Evolutionary conservation across 1,140 invertebrate species (phyloP), one percentile per base, ranked within the genome.

Genomic region (Maconellicoccus hirsutus): DNA sequence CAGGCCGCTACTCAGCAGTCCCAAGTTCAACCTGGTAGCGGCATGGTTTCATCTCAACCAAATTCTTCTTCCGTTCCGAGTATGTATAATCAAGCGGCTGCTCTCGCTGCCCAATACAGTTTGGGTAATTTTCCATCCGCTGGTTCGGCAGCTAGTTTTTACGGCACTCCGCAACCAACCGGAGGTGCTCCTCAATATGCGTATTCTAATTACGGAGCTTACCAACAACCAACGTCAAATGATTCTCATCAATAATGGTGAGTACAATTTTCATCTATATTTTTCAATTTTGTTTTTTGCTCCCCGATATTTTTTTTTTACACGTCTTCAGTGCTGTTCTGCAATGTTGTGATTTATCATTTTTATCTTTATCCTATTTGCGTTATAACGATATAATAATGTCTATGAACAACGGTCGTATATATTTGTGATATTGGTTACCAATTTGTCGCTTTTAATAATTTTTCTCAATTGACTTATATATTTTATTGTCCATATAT

Each of bases 201-300:
- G 25, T 66, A 66, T 66, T 22, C 61, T 3, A 66, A 66, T 25
- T 66, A 66, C 21, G 61, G 61, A 66, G 61, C 61, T 66, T 66
- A 66, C 25, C 61, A 23, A 66, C 61, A 66, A 26, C 25, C 61
- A 16, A 8, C 61, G 3, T 8, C 61, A 8, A 66, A 26, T 26
- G 61, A 66, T 66, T 66, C 61, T 66, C 61, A 66, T 66, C 25
- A 66, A 16, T 66, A 26, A 66, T 66, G 61, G 61, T 66, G 61
- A 66, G 61, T 66, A 66, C 61, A 4, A 6, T 22, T 66, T 66
- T 66, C 10, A 26, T 25, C 10, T 66, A 66, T 22, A 66, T 23
- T 4, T 66, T 16, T 23, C 25, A 3, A 25, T 16, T 25, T 16
- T 16, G n/a, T 16, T 52, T 6, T 52, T 2, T n/a, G n/a, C n/a